A percentile compares a stretch with the other conserved stretches of the same genome.
phyloP scores from a whole-genome alignment of 2,888 invertebrate species.

The Euproctis similis region DNA sequence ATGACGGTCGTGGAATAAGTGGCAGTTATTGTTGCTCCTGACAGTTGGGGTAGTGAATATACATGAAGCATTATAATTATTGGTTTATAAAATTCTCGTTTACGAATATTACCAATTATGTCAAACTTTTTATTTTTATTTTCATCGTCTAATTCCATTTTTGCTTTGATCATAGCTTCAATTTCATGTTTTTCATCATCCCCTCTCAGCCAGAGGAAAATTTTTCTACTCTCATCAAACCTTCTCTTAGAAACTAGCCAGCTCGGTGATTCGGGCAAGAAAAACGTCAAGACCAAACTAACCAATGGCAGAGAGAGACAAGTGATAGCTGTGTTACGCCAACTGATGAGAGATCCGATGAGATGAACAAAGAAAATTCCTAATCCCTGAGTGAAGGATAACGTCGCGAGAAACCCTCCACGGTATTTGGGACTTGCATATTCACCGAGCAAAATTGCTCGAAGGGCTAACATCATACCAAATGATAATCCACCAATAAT shows the following conservation, averaged over 20 bases:
- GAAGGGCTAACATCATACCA: constrained; percentile 64
- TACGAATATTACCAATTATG: constrained; percentile 28
- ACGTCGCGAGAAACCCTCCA: constrained; percentile 74
- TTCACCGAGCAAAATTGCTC: constrained; percentile 70
- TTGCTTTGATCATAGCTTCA: constrained; percentile 42
- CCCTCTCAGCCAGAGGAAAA: constrained; percentile 74
- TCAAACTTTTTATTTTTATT: constrained; percentile 15
- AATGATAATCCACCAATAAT: constrained; percentile 55
- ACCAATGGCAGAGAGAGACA: constrained; percentile 56
- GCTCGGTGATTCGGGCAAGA: constrained; percentile 76
- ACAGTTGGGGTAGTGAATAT: constrained; percentile 78
- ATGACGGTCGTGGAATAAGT: constrained; percentile 80
- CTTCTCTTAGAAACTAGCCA: constrained; percentile 75
- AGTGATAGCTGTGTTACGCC: constrained; percentile 70
- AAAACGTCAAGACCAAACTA: constrained; percentile 50
- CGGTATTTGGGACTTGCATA: constrained; percentile 73
- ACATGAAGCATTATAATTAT: constrained; percentile 74
- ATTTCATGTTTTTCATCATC: constrained; percentile 49
- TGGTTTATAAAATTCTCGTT: constrained; percentile 72
- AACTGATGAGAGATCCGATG: constrained; percentile 73
- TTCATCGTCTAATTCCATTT: constrained; percentile 31
- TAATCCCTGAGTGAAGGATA: constrained; percentile 70
- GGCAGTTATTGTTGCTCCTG: constrained; percentile 79
- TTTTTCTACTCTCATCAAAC: constrained; percentile 63
- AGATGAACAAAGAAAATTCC: constrained; percentile 77